Conservation (phyloP, 2,888 invertebrate genomes). For the Dolomedes plantarius region DNA sequence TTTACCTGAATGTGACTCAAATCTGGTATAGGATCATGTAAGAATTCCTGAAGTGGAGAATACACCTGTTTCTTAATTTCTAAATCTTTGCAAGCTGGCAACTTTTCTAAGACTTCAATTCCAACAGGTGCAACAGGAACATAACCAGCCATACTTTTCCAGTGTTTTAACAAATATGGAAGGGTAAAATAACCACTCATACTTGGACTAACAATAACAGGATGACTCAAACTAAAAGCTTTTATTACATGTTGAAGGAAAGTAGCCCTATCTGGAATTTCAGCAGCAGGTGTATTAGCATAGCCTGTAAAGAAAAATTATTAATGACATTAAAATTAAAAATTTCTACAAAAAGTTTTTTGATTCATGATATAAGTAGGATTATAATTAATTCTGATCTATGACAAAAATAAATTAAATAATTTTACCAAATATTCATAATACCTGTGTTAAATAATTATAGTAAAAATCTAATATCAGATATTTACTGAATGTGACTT, state of each 20-base stretch:
- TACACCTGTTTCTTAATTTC: conserved; percentile 24
- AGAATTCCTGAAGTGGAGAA: conserved; percentile 46
- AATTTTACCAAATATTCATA: too few species aligned
- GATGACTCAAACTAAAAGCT: conserved; percentile 74
- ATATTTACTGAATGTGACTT: too few species aligned
- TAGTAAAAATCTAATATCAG: too few species aligned
- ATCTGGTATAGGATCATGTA: conserved; percentile 60
- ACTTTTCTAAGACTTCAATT: conserved; percentile 74
- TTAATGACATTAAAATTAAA: neutral
- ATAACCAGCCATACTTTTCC: conserved; percentile 76
- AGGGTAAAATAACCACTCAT: conserved; percentile 79
- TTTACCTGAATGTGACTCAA: conserved; percentile 56
- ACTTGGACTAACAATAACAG: conserved; percentile 79
- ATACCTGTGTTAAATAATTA: too few species aligned
- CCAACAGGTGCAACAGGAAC: conserved; percentile 78
- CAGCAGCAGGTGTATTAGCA: conserved; percentile 74
- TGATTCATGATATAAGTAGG: too few species aligned
- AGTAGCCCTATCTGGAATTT: conserved; percentile 71
- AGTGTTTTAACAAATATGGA: conserved; percentile 77
- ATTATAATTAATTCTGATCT: too few species aligned
- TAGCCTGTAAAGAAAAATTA: conserved; percentile 74
- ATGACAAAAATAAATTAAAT: too few species aligned
- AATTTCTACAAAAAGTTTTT: too few species aligned
- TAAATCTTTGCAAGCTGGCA: conserved; percentile 15
- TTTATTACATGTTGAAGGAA: conserved; percentile 76